phyloP scores from a whole-genome alignment of 2,797 vertebrate genomes.

The Vipera ursinii region DNA sequence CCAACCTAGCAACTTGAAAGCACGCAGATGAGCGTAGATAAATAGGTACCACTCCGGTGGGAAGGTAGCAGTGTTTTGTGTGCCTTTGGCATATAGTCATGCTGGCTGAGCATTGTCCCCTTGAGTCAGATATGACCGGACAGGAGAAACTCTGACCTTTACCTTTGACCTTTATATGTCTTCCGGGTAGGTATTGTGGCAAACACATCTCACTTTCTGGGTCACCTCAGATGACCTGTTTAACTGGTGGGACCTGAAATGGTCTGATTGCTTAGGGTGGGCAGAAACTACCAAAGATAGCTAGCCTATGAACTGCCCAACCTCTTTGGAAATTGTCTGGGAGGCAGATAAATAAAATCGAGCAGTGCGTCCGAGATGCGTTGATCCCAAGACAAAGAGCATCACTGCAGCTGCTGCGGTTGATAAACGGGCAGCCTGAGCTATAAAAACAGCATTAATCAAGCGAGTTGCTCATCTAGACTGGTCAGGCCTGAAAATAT shows the following conservation, averaged over 20 bases:
- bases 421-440: not conserved
- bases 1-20: not conserved
- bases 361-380: not conserved
- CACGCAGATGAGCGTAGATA: not conserved
- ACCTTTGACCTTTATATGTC: not conserved
- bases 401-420: not conserved
- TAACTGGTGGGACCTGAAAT: not conserved
- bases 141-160: not conserved
- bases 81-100: not conserved
- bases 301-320: not conserved
- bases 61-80: not conserved
- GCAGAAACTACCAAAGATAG: not conserved
- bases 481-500: not conserved
- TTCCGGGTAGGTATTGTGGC: not conserved
- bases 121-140: not conserved
- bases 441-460: not conserved
- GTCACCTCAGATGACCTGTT: not conserved
- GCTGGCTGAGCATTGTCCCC: not conserved
- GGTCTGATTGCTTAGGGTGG: not conserved
- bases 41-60: not conserved
- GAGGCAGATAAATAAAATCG: not conserved
- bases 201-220: not conserved
- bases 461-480: not conserved
- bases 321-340: not conserved
- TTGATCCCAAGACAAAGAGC: not conserved